These are phyloP conservation scores for Ruditapes philippinarum DNA, from an alignment of 1,140 invertebrate genomes.

Conservation along the genomic window DNA sequence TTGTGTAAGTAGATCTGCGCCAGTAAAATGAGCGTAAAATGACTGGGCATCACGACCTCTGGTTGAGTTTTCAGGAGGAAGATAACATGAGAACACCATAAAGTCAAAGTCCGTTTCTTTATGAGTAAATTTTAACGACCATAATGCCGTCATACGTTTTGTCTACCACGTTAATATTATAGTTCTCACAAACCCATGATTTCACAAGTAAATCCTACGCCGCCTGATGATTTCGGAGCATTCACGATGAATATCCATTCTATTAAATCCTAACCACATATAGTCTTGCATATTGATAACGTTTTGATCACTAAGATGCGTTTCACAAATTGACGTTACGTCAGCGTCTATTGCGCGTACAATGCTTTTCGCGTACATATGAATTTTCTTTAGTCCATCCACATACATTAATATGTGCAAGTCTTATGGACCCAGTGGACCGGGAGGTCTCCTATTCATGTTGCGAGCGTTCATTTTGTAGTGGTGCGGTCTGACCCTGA, in stretches of 20 bases:
- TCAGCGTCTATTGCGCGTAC: not conserved
- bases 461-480: not conserved
- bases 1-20: not conserved
- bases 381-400: constrained; percentile 44
- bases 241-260: constrained; percentile 43
- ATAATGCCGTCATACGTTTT: too few species aligned
- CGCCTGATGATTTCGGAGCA: constrained; percentile 66
- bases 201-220: constrained; percentile 60
- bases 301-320: not conserved
- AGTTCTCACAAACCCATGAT: constrained; percentile 13
- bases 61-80: constrained; percentile 9
- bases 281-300: constrained; percentile 3
- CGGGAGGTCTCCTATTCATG: constrained; percentile 57
- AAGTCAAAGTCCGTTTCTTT: not conserved
- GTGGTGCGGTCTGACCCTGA: not conserved
- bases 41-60: constrained; percentile 11
- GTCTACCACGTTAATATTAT: constrained; percentile 18
- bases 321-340: not conserved
- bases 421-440: constrained; percentile 3
- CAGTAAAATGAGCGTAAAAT: constrained; percentile 23
- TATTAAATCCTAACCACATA: constrained; percentile 20
- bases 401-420: constrained; percentile 44
- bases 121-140: too few species aligned
- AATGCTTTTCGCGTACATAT: constrained; percentile 19
- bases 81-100: constrained; percentile 13